Evolutionary conservation across 2,888 invertebrate genomes (phyloP), one percentile per base, ranked within the genome.

Genomic region (Hirtodrosophila histrioides): DNA sequence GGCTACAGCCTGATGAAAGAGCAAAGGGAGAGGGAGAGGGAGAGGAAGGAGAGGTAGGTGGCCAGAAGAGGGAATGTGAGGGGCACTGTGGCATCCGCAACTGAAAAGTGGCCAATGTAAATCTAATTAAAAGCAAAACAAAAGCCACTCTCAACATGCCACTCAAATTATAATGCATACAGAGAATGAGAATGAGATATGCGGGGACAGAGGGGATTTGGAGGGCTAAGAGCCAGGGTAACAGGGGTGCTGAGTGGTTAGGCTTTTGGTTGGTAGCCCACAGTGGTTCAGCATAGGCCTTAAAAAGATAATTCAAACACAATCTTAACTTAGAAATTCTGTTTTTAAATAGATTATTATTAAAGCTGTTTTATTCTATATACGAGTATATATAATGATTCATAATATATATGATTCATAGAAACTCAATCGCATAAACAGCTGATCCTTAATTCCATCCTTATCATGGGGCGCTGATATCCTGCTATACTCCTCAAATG

Each of bases 81-180:
- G 23, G 23, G 36, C 23, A 44, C 36, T 51, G 57, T 57, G 55
- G 86, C 63, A 78, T 75, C 63, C 70, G 56, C 74, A 84, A 68
- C 88, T 87, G 88, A 81, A 81, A 85, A 85, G 85, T 88, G 88
- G 85, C 85, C 88, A 80, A 85, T 86, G 88, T 82, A 87, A 88
- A 85, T 88, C 85, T 85, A 85, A 85, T 85, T 85, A 85, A 85
- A 85, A 84, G 84, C 85, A 78, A 87, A 88, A 85, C 85, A 85
- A 85, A 85, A 88, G 88, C 88, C 69, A 83, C 85, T 86, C 84
- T 86, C 88, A 75, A 78, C 88, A 83, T 80, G 84, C 88, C 88
- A 80, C 82, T 82, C 82, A 82, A 82, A 88, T 82, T 82, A 88
- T 82, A 82, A 82, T 88, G 88, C 83, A 82, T 72, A 75, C 62